A percentile compares a stretch with the other conserved stretches of the same genome.
These are phyloP conservation scores for Micrastur ruficollis DNA, from an alignment of 2,797 vertebrate genomes.

Conservation along the genomic window DNA sequence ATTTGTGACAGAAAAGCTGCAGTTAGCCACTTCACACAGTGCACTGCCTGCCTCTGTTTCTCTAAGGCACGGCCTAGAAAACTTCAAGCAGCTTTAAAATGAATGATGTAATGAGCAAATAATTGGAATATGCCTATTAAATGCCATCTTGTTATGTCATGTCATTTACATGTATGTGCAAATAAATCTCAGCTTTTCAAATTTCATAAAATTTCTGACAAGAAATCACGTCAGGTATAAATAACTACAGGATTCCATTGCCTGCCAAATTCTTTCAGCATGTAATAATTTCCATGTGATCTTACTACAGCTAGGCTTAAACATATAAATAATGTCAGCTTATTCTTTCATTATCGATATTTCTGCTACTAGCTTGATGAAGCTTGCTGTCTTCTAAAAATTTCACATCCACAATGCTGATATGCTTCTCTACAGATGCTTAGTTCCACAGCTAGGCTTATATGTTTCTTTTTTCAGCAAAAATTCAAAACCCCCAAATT, in stretches of 20 bases:
- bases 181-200: slow-evolving; percentile 66
- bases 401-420: not conserved
- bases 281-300: slow-evolving; percentile 69
- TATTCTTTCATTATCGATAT: slow-evolving; percentile 44
- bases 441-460: not conserved
- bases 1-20: slow-evolving; percentile 60
- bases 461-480: not conserved
- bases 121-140: slow-evolving; percentile 62
- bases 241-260: slow-evolving; percentile 38
- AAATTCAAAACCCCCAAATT: not conserved
- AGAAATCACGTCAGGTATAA: slow-evolving; percentile 61
- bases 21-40: slow-evolving; percentile 56
- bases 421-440: not conserved
- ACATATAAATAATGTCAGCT: slow-evolving; percentile 41
- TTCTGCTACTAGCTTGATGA: not conserved
- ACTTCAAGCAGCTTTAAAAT: slow-evolving; percentile 59
- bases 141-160: slow-evolving; percentile 54
- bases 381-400: not conserved
- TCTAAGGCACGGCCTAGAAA: slow-evolving; percentile 39
- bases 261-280: slow-evolving; percentile 60
- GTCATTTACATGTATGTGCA: slow-evolving; percentile 53
- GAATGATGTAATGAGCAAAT: slow-evolving; percentile 67
- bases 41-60: slow-evolving; percentile 36
- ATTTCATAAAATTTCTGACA: slow-evolving; percentile 60
- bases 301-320: slow-evolving; percentile 20